A percentile compares a stretch with the other conserved stretches of the same genome.
Conservation (phyloP, 2,888 invertebrate genomes). For the Zootermopsis nevadensis region DNA sequence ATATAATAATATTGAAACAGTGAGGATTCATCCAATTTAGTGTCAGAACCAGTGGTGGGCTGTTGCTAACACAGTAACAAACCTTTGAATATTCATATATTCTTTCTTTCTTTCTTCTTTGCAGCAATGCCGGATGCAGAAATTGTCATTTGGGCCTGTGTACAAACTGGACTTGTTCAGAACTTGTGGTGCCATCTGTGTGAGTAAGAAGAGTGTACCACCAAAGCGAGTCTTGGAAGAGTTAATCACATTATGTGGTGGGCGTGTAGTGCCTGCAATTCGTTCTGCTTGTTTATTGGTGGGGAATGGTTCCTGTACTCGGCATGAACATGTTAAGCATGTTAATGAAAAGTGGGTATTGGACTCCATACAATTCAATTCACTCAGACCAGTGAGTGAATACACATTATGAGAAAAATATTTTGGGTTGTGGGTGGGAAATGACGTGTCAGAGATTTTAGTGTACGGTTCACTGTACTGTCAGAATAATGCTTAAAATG, state of each 20-base stretch:
- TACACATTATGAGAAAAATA: not conserved
- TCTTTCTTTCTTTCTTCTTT: constrained; percentile 53
- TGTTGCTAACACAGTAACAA: too few species aligned
- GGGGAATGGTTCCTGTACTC: constrained; percentile 61
- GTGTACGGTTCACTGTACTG: not conserved
- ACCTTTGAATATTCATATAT: too few species aligned
- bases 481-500: not conserved
- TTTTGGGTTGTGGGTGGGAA: not conserved
- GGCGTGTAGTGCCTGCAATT: constrained; percentile 64
- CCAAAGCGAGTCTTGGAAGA: constrained; percentile 68
- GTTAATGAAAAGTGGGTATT: constrained; percentile 21
- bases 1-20: too few species aligned
- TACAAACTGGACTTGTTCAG: constrained; percentile 72
- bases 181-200: constrained; percentile 69
- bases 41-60: too few species aligned
- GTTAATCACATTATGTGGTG: constrained; percentile 69
- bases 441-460: not conserved
- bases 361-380: not conserved
- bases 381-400: not conserved
- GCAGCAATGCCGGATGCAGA: constrained; percentile 67
- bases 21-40: too few species aligned
- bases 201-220: constrained; percentile 66
- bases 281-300: constrained; percentile 68
- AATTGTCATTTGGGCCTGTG: constrained; percentile 69
- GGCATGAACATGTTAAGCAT: not conserved